Percentiles rank a stretch among this genome's conserved stretches.
These are phyloP conservation scores for Ditylenchus dipsaci DNA, from an alignment of 1,140 invertebrate genomes.

Conservation along the genomic window DNA sequence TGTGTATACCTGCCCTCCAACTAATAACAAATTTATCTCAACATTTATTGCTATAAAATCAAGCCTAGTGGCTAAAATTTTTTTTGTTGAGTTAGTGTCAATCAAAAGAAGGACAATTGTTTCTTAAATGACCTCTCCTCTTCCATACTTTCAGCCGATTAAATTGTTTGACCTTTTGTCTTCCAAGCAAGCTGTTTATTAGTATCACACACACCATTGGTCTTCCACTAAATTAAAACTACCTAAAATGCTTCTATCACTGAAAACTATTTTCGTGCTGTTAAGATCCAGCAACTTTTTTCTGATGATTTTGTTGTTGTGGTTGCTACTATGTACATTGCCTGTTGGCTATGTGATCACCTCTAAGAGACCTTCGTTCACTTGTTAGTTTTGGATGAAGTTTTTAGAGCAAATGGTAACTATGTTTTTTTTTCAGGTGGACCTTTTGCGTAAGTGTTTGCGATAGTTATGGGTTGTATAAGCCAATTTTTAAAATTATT, in stretches of 20 bases:
- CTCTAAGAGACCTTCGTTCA: slow-evolving; percentile 68
- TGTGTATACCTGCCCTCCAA: too few species aligned
- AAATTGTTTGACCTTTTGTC: too few species aligned
- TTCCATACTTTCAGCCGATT: too few species aligned
- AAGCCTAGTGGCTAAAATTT: neutral
- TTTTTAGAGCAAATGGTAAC: neutral
- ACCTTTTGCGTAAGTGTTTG: slow-evolving; percentile 71
- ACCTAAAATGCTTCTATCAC: neutral
- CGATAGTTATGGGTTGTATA: neutral
- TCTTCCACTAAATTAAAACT: too few species aligned
- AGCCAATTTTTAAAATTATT: too few species aligned
- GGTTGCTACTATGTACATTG: slow-evolving; percentile 88
- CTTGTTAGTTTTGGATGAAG: neutral
- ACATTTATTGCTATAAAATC: neutral
- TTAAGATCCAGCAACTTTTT: slow-evolving; percentile 86
- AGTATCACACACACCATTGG: too few species aligned
- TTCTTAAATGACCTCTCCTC: neutral
- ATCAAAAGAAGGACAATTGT: slow-evolving; percentile 1
- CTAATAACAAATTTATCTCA: too few species aligned
- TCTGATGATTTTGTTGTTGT: slow-evolving; percentile 78
- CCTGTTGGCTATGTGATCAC: slow-evolving; percentile 91
- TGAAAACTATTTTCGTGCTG: neutral
- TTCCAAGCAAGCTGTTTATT: too few species aligned
- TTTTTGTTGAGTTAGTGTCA: neutral
- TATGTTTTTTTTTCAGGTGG: slow-evolving; percentile 85